These are phyloP conservation scores for Chiloscyllium punctatum DNA, from an alignment of 2,797 vertebrate genomes.

Conservation along the genomic window DNA sequence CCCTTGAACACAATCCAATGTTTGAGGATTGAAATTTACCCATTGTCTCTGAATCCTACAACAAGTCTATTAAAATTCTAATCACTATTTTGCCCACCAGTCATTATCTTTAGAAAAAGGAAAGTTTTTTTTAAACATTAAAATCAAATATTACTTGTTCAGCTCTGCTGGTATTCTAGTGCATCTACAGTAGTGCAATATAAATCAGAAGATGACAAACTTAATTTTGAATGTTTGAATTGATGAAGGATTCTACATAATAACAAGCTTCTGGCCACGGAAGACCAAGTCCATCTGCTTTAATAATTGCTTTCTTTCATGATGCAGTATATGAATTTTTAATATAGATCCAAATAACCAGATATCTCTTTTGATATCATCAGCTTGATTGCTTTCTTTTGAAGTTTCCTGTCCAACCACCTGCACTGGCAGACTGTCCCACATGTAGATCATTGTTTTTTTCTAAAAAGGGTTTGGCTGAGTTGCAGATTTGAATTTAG, in stretches of 20 bases:
- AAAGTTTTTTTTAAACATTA: background rate
- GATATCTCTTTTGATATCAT: background rate
- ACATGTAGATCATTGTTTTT: background rate
- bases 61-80: background rate
- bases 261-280: background rate
- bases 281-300: background rate
- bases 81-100: background rate
- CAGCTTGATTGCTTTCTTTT: background rate
- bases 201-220: background rate
- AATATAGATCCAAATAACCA: constrained; percentile 10
- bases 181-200: background rate
- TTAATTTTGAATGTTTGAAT: background rate
- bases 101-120: background rate
- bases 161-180: background rate
- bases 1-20: background rate
- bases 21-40: background rate
- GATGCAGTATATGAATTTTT: background rate
- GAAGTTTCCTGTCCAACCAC: background rate
- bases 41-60: background rate
- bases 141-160: background rate
- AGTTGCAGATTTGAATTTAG: background rate
- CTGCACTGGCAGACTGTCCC: background rate
- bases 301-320: background rate
- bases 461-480: background rate
- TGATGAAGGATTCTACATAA: background rate